A percentile compares a stretch with the other conserved stretches of the same genome.
These are phyloP conservation scores for Riptortus pedestris DNA, from an alignment of 1,140 invertebrate genomes.

Conservation along the genomic window DNA sequence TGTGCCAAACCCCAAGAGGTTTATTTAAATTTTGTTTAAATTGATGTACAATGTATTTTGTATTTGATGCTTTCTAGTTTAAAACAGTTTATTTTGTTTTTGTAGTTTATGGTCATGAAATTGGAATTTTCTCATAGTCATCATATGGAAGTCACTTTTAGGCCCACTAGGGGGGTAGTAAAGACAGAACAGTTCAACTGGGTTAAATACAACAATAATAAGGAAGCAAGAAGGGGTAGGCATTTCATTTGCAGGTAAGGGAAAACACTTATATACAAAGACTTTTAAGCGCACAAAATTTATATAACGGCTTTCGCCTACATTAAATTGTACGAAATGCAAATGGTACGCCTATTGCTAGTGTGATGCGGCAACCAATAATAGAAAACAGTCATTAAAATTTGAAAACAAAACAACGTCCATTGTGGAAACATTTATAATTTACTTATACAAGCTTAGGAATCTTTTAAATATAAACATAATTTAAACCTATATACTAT, in stretches of 20 bases:
- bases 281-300: slow-evolving; percentile 12
- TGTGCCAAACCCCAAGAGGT: no score
- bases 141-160: no score
- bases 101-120: no score
- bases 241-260: background rate
- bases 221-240: background rate
- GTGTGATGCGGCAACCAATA: slow-evolving; percentile 15
- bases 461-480: background rate
- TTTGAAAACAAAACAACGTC: background rate
- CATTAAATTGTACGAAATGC: slow-evolving; percentile 26
- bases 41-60: no score
- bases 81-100: no score
- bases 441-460: background rate
- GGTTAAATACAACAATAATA: slow-evolving; percentile 11
- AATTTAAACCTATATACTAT: background rate
- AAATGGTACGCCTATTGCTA: slow-evolving; percentile 28
- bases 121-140: no score
- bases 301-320: background rate
- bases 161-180: no score
- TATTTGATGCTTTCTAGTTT: no score
- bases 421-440: no score
- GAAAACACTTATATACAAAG: slow-evolving; percentile 9
- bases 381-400: slow-evolving; percentile 2
- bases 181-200: slow-evolving; percentile 3
- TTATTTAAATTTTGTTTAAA: no score